Evolutionary conservation across 1,140 invertebrate species (phyloP).

Genomic region (Portunus trituberculatus): DNA sequence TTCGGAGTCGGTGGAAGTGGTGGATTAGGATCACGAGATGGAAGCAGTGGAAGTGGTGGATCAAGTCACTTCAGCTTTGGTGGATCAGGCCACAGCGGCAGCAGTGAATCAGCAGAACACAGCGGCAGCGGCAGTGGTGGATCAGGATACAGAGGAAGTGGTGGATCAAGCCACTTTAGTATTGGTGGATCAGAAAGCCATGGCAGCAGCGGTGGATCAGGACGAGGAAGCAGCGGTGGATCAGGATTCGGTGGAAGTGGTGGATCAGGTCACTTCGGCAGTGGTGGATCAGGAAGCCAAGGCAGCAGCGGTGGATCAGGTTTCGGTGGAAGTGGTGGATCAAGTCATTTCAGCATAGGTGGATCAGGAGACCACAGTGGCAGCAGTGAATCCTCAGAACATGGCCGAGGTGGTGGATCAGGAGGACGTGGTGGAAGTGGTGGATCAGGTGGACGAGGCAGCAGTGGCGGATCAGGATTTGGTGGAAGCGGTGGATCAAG

Average conservation of each 20-base stretch:
- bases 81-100: neutral
- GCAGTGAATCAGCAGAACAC: neutral
- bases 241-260: slow-evolving; percentile 49
- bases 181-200: slow-evolving; percentile 13
- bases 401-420: slow-evolving; percentile 22
- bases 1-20: slow-evolving; percentile 13
- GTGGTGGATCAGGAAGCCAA: slow-evolving; percentile 44
- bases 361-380: slow-evolving; percentile 29
- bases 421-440: neutral
- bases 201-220: slow-evolving; percentile 19
- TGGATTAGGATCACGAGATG: slow-evolving; percentile 52
- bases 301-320: slow-evolving; percentile 38
- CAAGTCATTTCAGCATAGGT: neutral
- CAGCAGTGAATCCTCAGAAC: neutral
- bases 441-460: neutral
- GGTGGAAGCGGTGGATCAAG: slow-evolving; percentile 25
- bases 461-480: neutral
- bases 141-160: slow-evolving; percentile 9
- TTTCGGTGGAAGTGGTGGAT: slow-evolving; percentile 25
- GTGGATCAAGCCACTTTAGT: slow-evolving; percentile 36
- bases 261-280: slow-evolving; percentile 24
- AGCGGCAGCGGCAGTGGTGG: slow-evolving; percentile 60
- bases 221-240: slow-evolving; percentile 31
- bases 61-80: neutral
- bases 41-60: slow-evolving; percentile 50